phyloP scores from a whole-genome alignment of 2,797 vertebrate species.

The Lithobates pipiens region DNA sequence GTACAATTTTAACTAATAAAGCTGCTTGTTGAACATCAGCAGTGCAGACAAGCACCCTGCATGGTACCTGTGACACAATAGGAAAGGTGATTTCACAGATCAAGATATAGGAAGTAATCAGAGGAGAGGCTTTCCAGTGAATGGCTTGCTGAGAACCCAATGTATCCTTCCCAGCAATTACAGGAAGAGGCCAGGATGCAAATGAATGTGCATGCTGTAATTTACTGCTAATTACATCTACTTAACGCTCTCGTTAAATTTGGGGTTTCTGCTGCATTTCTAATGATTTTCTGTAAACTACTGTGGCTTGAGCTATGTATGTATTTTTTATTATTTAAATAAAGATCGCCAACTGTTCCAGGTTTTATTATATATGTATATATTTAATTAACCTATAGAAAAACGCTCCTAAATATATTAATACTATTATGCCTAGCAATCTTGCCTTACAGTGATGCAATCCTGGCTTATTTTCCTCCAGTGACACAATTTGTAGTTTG shows the following conservation, averaged over 20 bases:
- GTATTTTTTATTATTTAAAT: not conserved
- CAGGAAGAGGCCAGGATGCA: conserved; percentile 48
- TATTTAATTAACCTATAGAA: too few species aligned
- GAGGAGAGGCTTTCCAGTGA: conserved; percentile 18
- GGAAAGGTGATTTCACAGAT: conserved; percentile 2
- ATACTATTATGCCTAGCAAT: too few species aligned
- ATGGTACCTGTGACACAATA: not conserved
- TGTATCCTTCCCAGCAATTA: conserved; percentile 50
- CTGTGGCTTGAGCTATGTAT: not conserved
- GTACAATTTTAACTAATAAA: too few species aligned
- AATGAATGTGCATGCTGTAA: conserved; percentile 31
- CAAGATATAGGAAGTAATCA: conserved; percentile 10
- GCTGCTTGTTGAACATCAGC: too few species aligned
- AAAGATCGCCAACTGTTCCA: not conserved
- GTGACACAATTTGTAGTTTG: too few species aligned
- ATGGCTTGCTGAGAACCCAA: conserved; percentile 6
- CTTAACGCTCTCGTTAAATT: conserved; percentile 24
- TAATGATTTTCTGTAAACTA: not conserved
- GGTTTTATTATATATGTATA: not conserved
- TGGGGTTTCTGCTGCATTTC: conserved; percentile 3
- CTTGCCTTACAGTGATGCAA: too few species aligned
- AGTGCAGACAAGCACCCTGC: not conserved
- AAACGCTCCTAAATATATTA: too few species aligned
- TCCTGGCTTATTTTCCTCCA: too few species aligned
- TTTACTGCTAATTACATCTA: conserved; percentile 50